phyloP scores from a whole-genome alignment of 2,113 vertebrate genomes.

The Microtus richardsoni region DNA sequence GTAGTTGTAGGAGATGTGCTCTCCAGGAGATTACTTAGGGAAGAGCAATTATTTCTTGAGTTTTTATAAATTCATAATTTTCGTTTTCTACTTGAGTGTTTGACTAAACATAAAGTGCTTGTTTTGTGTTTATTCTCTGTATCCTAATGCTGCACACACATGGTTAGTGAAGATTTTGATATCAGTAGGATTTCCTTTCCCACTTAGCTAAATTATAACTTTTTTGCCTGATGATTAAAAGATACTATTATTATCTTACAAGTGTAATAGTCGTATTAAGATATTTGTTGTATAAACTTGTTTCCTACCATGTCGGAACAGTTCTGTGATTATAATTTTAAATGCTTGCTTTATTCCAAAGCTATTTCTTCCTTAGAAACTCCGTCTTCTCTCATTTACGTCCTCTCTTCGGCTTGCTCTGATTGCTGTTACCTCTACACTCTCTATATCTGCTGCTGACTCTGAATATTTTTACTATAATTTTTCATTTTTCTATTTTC shows the following conservation, averaged over 20 bases:
- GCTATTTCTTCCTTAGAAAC: background rate
- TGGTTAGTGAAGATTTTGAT: conserved; percentile 54
- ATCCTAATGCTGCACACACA: conserved; percentile 11
- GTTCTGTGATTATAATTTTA: conserved; percentile 25
- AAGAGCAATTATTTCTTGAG: background rate
- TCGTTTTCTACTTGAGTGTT: background rate
- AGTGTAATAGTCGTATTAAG: background rate
- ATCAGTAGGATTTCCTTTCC: background rate
- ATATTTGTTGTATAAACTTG: background rate
- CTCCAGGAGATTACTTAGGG: background rate
- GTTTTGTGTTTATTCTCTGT: background rate
- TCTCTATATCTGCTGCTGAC: background rate
- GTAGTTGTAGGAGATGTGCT: conserved; percentile 28
- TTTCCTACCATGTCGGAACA: background rate
- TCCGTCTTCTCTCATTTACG: background rate
- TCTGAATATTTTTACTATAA: background rate
- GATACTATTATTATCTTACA: background rate
- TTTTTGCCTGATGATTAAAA: background rate
- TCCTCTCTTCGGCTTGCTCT: background rate
- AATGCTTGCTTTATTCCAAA: conserved; percentile 31
- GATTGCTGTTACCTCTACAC: background rate
- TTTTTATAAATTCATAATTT: conserved; percentile 30
- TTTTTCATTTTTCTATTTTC: background rate
- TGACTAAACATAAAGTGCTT: conserved; percentile 41
- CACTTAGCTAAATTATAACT: background rate